Percentiles rank a stretch among this genome's conserved stretches.
Conservation (phyloP, 2,113 vertebrate species). For the Prochilodus magdalenae region DNA sequence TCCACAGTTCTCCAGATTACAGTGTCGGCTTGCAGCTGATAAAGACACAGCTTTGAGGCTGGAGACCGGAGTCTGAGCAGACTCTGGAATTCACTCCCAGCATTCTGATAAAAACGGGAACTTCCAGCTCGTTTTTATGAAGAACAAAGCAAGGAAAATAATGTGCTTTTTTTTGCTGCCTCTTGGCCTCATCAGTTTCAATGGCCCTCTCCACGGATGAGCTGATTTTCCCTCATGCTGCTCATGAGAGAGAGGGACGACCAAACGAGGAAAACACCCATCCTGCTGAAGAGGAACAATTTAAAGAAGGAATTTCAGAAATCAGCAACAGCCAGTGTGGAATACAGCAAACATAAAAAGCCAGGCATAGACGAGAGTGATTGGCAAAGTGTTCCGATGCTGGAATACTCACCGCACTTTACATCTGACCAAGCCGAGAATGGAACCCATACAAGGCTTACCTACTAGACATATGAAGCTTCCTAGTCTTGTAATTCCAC, state of each 20-base stretch:
- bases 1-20: slow-evolving; percentile 12
- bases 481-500: not conserved
- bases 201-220: not conserved
- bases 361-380: not conserved
- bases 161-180: not conserved
- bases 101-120: not conserved
- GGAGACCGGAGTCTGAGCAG: not conserved
- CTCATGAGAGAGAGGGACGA: not conserved
- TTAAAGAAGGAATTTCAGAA: not conserved
- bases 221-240: not conserved
- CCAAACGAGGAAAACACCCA: not conserved
- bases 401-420: not conserved
- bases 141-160: not conserved
- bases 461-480: not conserved
- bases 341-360: not conserved
- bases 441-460: not conserved
- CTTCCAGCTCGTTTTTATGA: slow-evolving; percentile 4
- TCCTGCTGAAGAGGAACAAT: not conserved
- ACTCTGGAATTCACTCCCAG: not conserved
- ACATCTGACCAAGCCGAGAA: not conserved
- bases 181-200: not conserved
- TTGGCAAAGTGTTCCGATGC: not conserved
- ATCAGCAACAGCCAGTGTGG: not conserved
- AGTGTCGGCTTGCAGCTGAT: not conserved
- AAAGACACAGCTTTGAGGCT: slow-evolving; percentile 13